phyloP scores from a whole-genome alignment of 2,797 vertebrate species.

The Trichosurus vulpecula region DNA sequence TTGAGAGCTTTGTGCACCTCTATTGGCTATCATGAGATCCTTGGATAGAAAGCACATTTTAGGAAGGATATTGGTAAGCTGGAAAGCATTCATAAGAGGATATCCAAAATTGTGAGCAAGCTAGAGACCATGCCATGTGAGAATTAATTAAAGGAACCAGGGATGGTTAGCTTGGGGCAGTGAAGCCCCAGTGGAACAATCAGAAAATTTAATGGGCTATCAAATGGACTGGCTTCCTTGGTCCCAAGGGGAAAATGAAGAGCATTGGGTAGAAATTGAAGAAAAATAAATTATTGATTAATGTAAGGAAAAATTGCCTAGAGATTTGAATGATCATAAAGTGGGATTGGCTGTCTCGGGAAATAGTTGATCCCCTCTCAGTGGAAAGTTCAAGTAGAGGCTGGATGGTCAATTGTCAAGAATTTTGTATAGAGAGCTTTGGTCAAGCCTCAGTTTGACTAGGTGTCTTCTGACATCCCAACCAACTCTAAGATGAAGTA shows the following conservation, averaged over 20 bases:
- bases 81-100: no score
- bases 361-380: neutral
- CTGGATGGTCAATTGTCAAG: neutral
- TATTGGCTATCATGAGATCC: no score
- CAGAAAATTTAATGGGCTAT: no score
- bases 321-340: neutral
- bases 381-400: neutral
- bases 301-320: neutral
- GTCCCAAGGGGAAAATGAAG: neutral
- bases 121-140: no score
- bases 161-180: no score
- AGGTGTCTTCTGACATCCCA: neutral
- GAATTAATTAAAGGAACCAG: no score
- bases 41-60: no score
- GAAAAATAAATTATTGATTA: neutral
- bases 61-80: no score
- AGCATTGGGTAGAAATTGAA: neutral
- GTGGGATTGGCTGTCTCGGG: neutral
- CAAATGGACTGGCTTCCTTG: neutral
- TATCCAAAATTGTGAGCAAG: no score
- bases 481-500: neutral
- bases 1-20: no score
- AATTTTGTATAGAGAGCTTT: neutral
- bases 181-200: no score
- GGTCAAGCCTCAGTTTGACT: neutral